Conservation (phyloP, 2,797 vertebrate species). For the Sebastes hubbsi region DNA sequence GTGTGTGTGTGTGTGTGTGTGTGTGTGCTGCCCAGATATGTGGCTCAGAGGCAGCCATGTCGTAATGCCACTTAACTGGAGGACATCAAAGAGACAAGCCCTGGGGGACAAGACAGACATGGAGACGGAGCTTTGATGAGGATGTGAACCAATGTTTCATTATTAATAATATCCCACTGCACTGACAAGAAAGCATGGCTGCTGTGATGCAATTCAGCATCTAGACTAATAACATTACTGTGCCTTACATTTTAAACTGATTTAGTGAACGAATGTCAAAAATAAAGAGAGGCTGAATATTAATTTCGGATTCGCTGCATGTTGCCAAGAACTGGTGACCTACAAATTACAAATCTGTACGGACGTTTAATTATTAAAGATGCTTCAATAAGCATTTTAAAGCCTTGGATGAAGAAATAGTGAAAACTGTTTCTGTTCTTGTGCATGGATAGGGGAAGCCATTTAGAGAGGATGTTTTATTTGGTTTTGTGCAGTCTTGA, state of each 20-base stretch:
- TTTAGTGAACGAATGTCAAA: not conserved
- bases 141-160: conserved; percentile 43
- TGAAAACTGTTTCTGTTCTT: not conserved
- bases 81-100: conserved; percentile 61
- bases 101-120: conserved; percentile 28
- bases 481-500: conserved; percentile 21
- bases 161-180: conserved; percentile 43
- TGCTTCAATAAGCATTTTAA: conserved; percentile 25
- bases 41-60: conserved; percentile 43
- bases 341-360: conserved; percentile 26
- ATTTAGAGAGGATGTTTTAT: conserved; percentile 20
- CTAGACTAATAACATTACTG: not conserved
- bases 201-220: not conserved
- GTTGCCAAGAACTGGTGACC: conserved; percentile 28
- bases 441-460: not conserved
- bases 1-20: not conserved
- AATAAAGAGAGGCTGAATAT: conserved; percentile 1
- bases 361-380: conserved; percentile 36
- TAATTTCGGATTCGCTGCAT: not conserved
- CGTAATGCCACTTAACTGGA: conserved; percentile 44
- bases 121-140: conserved; percentile 55
- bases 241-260: not conserved
- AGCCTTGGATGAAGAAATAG: not conserved
- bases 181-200: conserved; percentile 3
- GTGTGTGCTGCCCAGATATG: not conserved